Evolutionary conservation across 1,140 invertebrate genomes (phyloP), one percentile per base, ranked within the genome.

Genomic region (Mycetomoellerius zeteki): DNA sequence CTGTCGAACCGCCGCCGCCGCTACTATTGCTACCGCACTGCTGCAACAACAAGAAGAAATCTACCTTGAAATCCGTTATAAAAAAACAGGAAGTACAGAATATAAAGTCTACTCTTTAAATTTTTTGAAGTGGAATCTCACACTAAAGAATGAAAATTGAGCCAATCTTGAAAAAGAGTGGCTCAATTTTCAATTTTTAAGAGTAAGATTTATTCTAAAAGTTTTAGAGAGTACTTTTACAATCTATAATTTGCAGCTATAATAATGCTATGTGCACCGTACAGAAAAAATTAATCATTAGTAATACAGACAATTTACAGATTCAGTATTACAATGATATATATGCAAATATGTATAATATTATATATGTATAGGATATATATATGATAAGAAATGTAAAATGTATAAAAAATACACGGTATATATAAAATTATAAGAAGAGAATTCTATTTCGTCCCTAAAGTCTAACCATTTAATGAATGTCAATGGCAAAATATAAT

Each of bases 21-120:
- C 94, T n/a, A 21, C 94, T n/a, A 21, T n/a, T 93, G 72, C 86
- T 94, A 60, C 92, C 93, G 87, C 94, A 94, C 93, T 94, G 92
- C 91, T 93, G 89, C 92, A 94, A 91, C 24, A 89, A 73, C 64
- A 89, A 65, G 4, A n/a, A 87, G n/a, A 65, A 6, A 37, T 62
- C 14, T 14, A 12, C 16, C 7, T 37, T 10, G 7, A 10, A 62
- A 27, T 50, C 0, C 50, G n/a, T 47, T 47, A 16, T 14, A 60
- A 19, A 0, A 21, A 47, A 58, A 37, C 0, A n/a, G 12, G 8
- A 10, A n/a, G 19, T 4, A 56, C 8, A 56, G n/a, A 52, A 47
- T 43, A 43, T 43, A 43, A 10, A 43, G 7, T 43, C 8, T 43
- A 43, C 8, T 43, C 37, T 43, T 8, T 43, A 43, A 43, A 43